phyloP scores from a whole-genome alignment of 2,113 vertebrate genomes.

The Willisornis vidua region DNA sequence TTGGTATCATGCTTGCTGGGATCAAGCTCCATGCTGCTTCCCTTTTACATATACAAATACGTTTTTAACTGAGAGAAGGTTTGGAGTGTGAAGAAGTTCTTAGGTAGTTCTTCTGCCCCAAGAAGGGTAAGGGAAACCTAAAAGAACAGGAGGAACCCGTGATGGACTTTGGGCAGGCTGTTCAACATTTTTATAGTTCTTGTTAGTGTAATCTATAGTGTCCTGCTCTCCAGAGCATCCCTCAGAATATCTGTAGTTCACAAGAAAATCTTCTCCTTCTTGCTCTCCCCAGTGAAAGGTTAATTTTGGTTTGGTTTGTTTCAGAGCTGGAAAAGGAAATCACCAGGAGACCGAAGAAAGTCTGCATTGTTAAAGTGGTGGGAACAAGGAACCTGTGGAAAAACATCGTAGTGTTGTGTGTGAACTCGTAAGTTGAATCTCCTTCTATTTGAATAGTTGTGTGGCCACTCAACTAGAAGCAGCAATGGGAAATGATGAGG shows the following conservation, averaged over 20 bases:
- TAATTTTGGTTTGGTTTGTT: conserved; percentile 17
- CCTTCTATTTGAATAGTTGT: neutral
- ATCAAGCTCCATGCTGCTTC: neutral
- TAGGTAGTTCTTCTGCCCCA: neutral
- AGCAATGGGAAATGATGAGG: neutral
- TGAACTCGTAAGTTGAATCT: conserved; percentile 92
- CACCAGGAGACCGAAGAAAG: conserved; percentile 86
- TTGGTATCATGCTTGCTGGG: neutral
- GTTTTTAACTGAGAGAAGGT: neutral
- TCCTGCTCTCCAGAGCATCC: neutral
- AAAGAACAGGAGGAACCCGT: neutral
- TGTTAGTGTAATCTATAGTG: neutral
- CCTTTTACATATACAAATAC: fast-evolving
- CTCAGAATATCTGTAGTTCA: neutral
- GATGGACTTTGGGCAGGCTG: neutral
- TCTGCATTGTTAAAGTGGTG: conserved; percentile 93
- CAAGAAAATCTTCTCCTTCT: neutral
- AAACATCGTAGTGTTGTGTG: conserved; percentile 95
- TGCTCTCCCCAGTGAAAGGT: neutral
- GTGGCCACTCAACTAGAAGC: neutral
- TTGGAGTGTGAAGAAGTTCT: neutral
- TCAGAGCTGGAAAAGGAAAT: conserved; percentile 94
- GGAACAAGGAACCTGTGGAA: conserved; percentile 97
- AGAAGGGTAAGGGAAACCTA: neutral
- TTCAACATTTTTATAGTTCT: neutral